Conservation (phyloP, 2,797 vertebrate species). For the Oreortyx pictus region DNA sequence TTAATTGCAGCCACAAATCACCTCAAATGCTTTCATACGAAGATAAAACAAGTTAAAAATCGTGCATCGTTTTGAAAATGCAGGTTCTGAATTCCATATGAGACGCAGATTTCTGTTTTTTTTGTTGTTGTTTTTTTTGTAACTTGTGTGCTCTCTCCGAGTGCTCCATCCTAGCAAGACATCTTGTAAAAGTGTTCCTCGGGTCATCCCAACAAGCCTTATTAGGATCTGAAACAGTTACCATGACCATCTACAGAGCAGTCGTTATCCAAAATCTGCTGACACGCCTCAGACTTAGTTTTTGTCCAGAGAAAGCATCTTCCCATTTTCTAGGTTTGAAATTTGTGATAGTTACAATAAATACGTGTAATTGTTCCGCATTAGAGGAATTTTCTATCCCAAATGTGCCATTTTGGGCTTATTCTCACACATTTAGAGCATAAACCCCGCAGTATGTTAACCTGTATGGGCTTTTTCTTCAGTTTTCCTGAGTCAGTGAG, state of each 20-base stretch:
- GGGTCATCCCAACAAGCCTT: accelerated
- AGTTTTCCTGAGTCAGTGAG: conserved; percentile 28
- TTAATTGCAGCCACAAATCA: conserved; percentile 76
- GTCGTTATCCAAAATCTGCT: not conserved
- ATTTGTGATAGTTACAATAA: not conserved
- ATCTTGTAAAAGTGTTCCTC: not conserved
- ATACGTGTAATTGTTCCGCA: not conserved
- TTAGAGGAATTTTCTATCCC: not conserved
- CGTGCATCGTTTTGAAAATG: conserved; percentile 45
- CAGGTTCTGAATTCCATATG: conserved; percentile 51
- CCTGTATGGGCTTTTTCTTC: conserved; percentile 60
- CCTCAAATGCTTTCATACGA: conserved; percentile 57
- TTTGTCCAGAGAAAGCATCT: conserved; percentile 15
- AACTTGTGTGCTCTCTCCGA: not conserved
- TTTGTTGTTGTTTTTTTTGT: not conserved
- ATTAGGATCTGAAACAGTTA: not conserved
- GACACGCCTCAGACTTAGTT: not conserved
- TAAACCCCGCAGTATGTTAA: conserved; percentile 32
- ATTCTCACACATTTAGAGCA: conserved; percentile 46
- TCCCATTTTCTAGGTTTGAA: not conserved
- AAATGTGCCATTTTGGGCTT: not conserved
- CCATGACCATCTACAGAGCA: not conserved
- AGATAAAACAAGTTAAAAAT: conserved; percentile 66
- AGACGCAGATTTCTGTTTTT: not conserved
- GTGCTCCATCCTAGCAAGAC: not conserved